Percentiles rank a stretch among this genome's conserved stretches.
Conservation (phyloP, 2,113 vertebrate species). For the Chroicocephalus ridibundus region DNA sequence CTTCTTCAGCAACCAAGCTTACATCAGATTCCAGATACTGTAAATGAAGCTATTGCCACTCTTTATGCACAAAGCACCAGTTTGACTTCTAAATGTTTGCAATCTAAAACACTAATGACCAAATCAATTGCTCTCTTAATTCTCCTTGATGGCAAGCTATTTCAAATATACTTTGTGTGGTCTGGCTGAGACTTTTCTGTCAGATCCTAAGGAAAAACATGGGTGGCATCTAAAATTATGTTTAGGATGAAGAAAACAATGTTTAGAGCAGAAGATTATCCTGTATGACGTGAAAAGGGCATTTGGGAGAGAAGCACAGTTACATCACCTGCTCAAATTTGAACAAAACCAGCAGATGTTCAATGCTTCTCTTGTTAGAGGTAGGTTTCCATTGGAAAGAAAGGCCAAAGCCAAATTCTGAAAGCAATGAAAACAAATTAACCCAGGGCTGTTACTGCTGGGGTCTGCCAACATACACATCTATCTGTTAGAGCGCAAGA, state of each 20-base stretch:
- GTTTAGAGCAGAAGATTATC: background rate
- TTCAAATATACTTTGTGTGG: background rate
- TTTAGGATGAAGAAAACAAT: background rate
- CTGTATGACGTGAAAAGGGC: rapidly evolving
- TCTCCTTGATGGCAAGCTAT: background rate
- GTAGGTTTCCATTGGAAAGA: background rate
- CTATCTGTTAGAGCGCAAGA: background rate
- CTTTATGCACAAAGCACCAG: background rate
- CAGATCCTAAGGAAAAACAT: background rate
- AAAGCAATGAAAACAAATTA: background rate
- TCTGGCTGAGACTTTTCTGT: background rate
- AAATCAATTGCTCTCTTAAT: background rate
- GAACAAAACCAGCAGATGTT: background rate
- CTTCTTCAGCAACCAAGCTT: background rate
- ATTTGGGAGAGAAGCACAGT: background rate
- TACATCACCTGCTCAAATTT: background rate
- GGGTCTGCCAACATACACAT: background rate
- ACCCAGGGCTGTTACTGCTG: background rate
- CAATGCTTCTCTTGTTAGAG: background rate
- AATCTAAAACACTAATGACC: background rate
- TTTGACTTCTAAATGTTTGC: background rate
- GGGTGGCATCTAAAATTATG: background rate
- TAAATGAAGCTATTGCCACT: background rate
- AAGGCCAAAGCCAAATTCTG: background rate
- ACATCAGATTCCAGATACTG: background rate